phyloP scores from a whole-genome alignment of 1,140 invertebrate species.

The Melipona quadrifasciata region DNA sequence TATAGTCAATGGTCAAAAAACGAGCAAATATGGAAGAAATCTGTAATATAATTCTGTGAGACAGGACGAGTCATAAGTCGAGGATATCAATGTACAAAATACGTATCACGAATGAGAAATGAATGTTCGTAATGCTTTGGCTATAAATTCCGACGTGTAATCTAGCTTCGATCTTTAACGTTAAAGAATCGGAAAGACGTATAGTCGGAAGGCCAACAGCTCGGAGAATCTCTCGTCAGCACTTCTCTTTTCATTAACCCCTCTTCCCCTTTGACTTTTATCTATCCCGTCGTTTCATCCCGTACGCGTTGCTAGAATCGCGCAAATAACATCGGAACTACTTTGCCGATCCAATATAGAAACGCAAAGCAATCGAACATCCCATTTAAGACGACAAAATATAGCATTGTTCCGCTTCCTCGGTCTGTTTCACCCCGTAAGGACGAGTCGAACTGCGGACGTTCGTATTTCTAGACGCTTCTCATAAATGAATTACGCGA shows the following conservation, averaged over 20 bases:
- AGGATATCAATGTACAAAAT: not conserved
- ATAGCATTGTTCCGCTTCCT: conserved; percentile 46
- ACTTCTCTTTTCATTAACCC: not conserved
- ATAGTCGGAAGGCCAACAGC: conserved; percentile 12
- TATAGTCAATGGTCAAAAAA: not conserved
- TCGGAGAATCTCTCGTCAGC: conserved; percentile 25
- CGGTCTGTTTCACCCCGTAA: conserved; percentile 26
- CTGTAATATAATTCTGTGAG: not conserved
- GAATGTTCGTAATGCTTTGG: not conserved
- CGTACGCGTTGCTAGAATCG: not conserved
- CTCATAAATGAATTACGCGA: conserved; percentile 46
- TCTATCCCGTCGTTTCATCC: too few relatives aligned
- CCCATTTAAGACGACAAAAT: conserved; percentile 37
- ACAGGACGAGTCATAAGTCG: not conserved
- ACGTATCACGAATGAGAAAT: not conserved
- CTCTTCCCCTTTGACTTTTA: not conserved
- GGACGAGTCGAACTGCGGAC: not conserved
- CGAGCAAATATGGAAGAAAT: not conserved
- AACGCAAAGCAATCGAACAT: conserved; percentile 2
- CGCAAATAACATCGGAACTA: not conserved
- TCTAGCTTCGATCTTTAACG: not conserved
- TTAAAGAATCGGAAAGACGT: not conserved
- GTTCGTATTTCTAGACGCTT: conserved; percentile 37
- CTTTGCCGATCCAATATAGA: too few relatives aligned
- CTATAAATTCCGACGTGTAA: not conserved